Percentiles rank a stretch among this genome's conserved stretches.
phyloP scores from a whole-genome alignment of 2,888 invertebrate species.

The Dryocosmus kuriphilus region DNA sequence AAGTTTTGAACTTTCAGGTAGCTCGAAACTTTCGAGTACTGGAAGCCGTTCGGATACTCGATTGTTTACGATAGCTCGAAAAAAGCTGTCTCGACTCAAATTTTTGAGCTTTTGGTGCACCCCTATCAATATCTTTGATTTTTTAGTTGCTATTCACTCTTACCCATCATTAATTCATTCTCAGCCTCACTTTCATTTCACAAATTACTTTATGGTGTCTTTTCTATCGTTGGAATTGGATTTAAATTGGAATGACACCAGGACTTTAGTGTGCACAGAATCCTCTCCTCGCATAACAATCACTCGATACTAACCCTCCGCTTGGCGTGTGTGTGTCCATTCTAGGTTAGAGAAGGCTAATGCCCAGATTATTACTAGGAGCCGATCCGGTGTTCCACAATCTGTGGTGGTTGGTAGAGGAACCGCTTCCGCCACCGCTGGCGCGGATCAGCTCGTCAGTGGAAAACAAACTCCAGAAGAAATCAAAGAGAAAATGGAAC shows the following conservation, averaged over 20 bases:
- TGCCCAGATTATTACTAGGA: constrained; percentile 88
- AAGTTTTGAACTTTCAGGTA: too few species aligned
- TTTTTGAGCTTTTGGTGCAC: too few species aligned
- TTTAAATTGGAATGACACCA: background rate
- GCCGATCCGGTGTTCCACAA: constrained; percentile 85
- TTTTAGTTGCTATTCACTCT: background rate
- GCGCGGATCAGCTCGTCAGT: constrained; percentile 75
- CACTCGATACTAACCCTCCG: constrained; percentile 72
- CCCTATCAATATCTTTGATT: too few species aligned
- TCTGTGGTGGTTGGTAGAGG: constrained; percentile 77
- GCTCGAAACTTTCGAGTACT: too few species aligned
- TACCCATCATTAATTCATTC: background rate
- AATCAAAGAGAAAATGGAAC: constrained; percentile 94
- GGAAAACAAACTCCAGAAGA: constrained; percentile 85
- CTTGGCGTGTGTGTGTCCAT: constrained; percentile 74
- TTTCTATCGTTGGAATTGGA: background rate
- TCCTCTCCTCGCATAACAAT: constrained; percentile 69
- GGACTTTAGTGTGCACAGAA: constrained; percentile 10
- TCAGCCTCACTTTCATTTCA: background rate
- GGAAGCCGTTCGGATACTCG: too few species aligned
- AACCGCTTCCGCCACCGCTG: constrained; percentile 54
- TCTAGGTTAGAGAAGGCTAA: constrained; percentile 85
- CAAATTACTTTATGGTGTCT: background rate
- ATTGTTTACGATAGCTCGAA: too few species aligned
- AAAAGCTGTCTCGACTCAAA: too few species aligned